These are phyloP conservation scores for Grus americana DNA, from an alignment of 2,113 vertebrate genomes.

Conservation along the genomic window DNA sequence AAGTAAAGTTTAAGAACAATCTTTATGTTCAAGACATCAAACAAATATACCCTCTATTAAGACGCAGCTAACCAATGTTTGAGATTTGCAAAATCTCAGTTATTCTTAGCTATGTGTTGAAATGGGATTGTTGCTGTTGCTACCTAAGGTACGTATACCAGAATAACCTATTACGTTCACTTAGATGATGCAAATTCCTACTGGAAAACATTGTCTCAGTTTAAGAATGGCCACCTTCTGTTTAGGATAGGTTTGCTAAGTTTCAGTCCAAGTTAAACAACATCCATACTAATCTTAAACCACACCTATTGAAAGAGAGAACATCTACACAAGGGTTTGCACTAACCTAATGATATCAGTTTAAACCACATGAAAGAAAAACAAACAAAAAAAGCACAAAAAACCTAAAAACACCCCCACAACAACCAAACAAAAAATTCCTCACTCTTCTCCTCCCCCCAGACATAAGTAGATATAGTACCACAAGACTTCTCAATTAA, in stretches of 20 bases:
- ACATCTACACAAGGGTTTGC: neutral
- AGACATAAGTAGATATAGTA: neutral
- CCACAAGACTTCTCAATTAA: neutral
- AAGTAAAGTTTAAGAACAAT: conserved; percentile 28
- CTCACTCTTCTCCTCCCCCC: neutral
- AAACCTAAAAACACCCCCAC: neutral
- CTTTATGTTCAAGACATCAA: neutral
- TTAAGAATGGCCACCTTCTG: neutral
- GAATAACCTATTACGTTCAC: neutral
- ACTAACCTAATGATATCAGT: neutral
- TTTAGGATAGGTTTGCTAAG: neutral
- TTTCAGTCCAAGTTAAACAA: neutral
- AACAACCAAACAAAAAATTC: neutral
- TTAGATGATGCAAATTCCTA: neutral
- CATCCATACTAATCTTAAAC: neutral
- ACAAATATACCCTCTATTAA: neutral
- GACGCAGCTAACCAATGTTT: neutral
- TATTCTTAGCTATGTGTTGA: neutral
- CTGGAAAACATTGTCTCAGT: neutral
- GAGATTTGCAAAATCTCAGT: neutral
- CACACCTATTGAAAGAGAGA: neutral
- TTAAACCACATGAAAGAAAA: neutral
- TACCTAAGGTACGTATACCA: neutral
- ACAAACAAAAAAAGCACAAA: neutral
- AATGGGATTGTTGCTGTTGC: neutral